Conservation (phyloP, 2,888 invertebrate species). For the Mamestra brassicae region DNA sequence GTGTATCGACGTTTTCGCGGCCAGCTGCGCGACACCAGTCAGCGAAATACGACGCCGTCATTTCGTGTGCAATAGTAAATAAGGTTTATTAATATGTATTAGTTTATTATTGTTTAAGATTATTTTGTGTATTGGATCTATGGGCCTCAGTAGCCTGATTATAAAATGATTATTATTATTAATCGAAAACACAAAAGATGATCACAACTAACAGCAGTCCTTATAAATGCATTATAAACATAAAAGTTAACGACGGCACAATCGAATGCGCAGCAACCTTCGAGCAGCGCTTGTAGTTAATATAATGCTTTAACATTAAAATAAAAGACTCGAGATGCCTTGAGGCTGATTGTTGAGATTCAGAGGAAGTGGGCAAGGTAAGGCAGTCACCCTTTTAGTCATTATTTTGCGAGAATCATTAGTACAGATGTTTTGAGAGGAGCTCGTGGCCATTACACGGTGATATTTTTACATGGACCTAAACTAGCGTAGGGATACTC, state of each 20-base stretch:
- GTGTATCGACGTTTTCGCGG: no score
- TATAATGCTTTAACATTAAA: slow-evolving; percentile 24
- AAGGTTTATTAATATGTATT: no score
- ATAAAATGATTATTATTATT: neutral
- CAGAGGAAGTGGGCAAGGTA: slow-evolving; percentile 48
- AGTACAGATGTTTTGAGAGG: no score
- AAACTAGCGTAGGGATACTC: no score
- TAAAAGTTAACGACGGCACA: slow-evolving; percentile 19
- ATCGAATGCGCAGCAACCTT: slow-evolving; percentile 31
- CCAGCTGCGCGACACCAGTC: no score
- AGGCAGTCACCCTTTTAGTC: slow-evolving; percentile 22
- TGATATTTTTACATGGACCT: no score
- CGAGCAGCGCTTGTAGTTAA: neutral
- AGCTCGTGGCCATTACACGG: no score
- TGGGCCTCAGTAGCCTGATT: no score
- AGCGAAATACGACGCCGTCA: no score
- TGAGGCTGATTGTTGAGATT: slow-evolving; percentile 41
- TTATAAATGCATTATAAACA: slow-evolving; percentile 34
- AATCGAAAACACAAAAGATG: slow-evolving; percentile 24
- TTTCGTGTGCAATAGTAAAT: no score
- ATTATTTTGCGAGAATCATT: neutral
- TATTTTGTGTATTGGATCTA: no score
- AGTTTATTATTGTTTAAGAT: no score
- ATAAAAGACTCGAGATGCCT: slow-evolving; percentile 37
- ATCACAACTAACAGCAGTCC: slow-evolving; percentile 3